These are phyloP conservation scores for Stigmatopora argus DNA, from an alignment of 2,113 vertebrate species.

Conservation along the genomic window DNA sequence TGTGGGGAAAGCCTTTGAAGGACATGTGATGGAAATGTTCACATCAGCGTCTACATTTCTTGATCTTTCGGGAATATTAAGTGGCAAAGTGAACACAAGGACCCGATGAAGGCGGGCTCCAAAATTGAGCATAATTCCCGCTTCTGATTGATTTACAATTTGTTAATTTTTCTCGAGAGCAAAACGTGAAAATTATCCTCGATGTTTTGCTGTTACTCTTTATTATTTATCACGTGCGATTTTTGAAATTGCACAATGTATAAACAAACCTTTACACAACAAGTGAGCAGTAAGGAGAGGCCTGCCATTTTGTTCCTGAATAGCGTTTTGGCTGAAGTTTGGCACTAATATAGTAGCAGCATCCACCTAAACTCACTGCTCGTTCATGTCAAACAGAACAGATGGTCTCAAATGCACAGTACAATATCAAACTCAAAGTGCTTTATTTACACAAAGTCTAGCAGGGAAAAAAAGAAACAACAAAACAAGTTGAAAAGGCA, in stretches of 20 bases:
- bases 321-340: background rate
- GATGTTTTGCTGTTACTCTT: background rate
- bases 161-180: background rate
- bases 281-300: background rate
- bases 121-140: background rate
- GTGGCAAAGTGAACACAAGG: background rate
- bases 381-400: background rate
- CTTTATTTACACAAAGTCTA: background rate
- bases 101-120: background rate
- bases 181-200: background rate
- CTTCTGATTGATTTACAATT: background rate
- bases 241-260: background rate
- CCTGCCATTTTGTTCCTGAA: background rate
- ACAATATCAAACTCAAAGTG: background rate
- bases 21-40: conserved; percentile 58
- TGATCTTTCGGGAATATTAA: conserved; percentile 8
- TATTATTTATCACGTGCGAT: background rate
- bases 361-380: background rate
- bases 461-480: background rate
- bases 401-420: background rate
- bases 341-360: background rate
- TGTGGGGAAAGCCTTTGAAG: conserved; percentile 57
- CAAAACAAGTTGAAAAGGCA: background rate
- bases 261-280: background rate
- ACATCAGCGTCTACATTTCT: conserved; percentile 41